A percentile compares a stretch with the other conserved stretches of the same genome.
Evolutionary conservation across 2,888 invertebrate genomes (phyloP).

Genomic region (Dynastes hyllus): DNA sequence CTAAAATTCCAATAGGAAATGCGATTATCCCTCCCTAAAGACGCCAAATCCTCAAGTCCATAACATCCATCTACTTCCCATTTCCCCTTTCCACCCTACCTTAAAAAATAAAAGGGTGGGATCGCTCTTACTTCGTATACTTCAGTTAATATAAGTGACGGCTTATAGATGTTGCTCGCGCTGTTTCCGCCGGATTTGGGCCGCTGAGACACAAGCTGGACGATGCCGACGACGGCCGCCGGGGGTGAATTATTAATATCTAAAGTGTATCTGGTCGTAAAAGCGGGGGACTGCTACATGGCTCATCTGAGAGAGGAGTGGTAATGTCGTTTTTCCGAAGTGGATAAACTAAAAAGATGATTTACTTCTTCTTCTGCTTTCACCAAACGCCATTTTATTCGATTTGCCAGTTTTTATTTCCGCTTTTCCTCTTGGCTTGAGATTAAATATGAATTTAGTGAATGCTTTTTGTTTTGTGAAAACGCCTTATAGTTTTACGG

Average conservation of each 20-base stretch:
- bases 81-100: too few species aligned
- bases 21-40: too few species aligned
- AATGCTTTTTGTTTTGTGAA: too few species aligned
- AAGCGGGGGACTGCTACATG: not conserved
- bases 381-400: not conserved
- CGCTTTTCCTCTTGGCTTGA: too few species aligned
- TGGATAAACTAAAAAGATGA: constrained; percentile 10
- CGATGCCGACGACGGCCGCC: not conserved
- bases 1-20: too few species aligned
- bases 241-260: constrained; percentile 28
- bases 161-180: not conserved
- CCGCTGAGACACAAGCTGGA: not conserved
- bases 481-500: too few species aligned
- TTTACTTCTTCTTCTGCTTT: not conserved
- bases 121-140: not conserved
- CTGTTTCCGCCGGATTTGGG: not conserved
- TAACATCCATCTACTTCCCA: too few species aligned
- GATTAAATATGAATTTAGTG: too few species aligned
- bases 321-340: not conserved
- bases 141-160: not conserved
- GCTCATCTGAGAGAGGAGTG: not conserved
- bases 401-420: too few species aligned
- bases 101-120: not conserved
- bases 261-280: constrained; percentile 24
- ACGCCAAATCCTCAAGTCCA: too few species aligned